Conservation (phyloP, 2,888 invertebrate species). For the Andrena hattorfiana region DNA sequence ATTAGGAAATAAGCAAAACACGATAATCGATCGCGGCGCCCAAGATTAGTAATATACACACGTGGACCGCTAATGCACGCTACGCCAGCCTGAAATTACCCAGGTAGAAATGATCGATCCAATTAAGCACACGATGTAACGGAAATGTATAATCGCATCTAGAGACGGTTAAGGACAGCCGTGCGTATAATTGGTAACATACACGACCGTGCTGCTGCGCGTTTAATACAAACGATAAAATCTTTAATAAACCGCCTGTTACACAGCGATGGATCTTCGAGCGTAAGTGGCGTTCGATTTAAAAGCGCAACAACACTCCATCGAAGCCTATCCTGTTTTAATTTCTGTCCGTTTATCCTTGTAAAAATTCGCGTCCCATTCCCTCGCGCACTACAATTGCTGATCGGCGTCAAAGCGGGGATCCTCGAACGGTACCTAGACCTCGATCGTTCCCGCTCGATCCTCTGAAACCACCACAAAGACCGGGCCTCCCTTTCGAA, state of each 20-base stretch:
- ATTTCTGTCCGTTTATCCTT: not conserved
- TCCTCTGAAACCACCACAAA: constrained; percentile 1
- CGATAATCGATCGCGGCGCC: constrained; percentile 5
- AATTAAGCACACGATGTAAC: constrained; percentile 64
- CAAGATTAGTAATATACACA: constrained; percentile 13
- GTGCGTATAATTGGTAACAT: constrained; percentile 58
- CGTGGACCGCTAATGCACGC: constrained; percentile 29
- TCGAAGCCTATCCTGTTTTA: constrained; percentile 30
- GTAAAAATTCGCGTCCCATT: not conserved
- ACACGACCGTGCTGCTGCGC: constrained; percentile 10
- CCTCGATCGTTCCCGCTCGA: not conserved
- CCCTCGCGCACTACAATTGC: not conserved
- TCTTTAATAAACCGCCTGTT: constrained; percentile 45
- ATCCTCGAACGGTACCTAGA: not conserved
- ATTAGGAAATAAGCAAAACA: constrained; percentile 22
- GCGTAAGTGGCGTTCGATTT: constrained; percentile 31
- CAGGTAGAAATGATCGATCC: constrained; percentile 65
- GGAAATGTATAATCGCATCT: constrained; percentile 55
- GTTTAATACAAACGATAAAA: constrained; percentile 43
- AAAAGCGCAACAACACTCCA: constrained; percentile 27
- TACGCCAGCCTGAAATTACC: constrained; percentile 57
- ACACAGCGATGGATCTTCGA: constrained; percentile 28
- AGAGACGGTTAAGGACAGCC: constrained; percentile 39
- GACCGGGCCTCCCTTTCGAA: not conserved
- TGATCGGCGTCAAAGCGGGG: not conserved